Evolutionary conservation across 2,113 vertebrate species (phyloP), one percentile per base, ranked within the genome.

Genomic region (Zootoca vivipara): DNA sequence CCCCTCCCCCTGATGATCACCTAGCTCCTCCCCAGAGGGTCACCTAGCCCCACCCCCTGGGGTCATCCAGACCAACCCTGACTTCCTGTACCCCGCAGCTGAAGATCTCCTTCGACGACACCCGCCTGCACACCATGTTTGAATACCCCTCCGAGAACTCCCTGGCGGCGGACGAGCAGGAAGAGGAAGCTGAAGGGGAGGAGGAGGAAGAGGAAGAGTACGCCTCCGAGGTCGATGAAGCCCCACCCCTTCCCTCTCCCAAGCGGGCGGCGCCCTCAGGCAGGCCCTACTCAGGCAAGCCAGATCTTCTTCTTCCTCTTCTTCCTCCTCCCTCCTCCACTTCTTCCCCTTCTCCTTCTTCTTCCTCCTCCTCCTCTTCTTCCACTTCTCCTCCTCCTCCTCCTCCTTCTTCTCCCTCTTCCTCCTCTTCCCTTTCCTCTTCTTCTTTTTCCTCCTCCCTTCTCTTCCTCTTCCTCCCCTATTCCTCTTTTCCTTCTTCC

Each of bases 21-120:
- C n/a, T n/a, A n/a, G n/a, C n/a, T n/a, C n/a, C n/a, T n/a, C n/a
- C n/a, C n/a, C n/a, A n/a, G n/a, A n/a, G n/a, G 38, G 38, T 38
- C 38, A 38, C 3, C 38, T 38, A 38, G 3, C 38, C 38, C 38
- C 38, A 3, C 38, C 38, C 38, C 38, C 38, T 3, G 38, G 38
- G 38, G 38, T 38, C 38, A 38, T n/a, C 38, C 38, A 3, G 38
- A 38, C 38, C 38, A 38, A 38, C 3, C 38, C 3, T 38, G 3
- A 38, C 38, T 38, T 38, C 38, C 3, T 38, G 38, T 38, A 3
- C 38, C 81, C 75, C 24, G n/a, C 94, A 99, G 98, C 97, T 99
- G 95, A 98, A 98, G 95, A 99, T 99, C 95, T 99, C 99, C 35
- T 99, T 99, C 95, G 99, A 99, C 0, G 99, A 99, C 96, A 96